Evolutionary conservation across 2,888 invertebrate genomes (phyloP).

Genomic region (Eupithecia vulgata): DNA sequence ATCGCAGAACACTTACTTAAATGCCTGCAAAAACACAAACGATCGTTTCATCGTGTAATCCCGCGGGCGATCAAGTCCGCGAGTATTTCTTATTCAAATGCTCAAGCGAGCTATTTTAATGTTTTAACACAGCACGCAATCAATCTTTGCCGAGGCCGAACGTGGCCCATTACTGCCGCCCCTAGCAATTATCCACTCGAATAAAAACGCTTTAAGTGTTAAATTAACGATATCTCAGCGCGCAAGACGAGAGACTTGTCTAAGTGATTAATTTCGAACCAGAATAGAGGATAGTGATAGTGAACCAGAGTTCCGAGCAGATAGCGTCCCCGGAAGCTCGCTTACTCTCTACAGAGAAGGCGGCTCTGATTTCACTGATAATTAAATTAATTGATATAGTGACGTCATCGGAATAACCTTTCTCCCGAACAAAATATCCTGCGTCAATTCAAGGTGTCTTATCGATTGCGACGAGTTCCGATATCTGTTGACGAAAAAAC

Average conservation of each 20-base stretch:
- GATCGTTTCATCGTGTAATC: conserved; percentile 71
- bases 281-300: conserved; percentile 56
- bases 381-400: conserved; percentile 36
- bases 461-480: conserved; percentile 28
- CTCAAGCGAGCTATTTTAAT: conserved; percentile 76
- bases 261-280: conserved; percentile 75
- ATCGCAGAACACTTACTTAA: conserved; percentile 34
- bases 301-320: conserved; percentile 54
- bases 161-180: conserved; percentile 76
- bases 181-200: conserved; percentile 81
- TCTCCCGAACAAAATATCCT: conserved; percentile 23
- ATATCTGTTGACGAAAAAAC: conserved; percentile 32
- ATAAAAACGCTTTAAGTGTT: conserved; percentile 83
- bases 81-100: conserved; percentile 78
- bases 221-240: conserved; percentile 81
- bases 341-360: conserved; percentile 51
- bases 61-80: conserved; percentile 65
- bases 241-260: conserved; percentile 67
- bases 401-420: conserved; percentile 22
- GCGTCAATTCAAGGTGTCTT: conserved; percentile 27
- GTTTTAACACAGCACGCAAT: conserved; percentile 76
- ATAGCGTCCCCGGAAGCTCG: conserved; percentile 51
- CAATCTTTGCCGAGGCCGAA: conserved; percentile 77
- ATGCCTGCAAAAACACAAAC: conserved; percentile 60
- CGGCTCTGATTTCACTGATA: conserved; percentile 32